Percentiles rank a stretch among this genome's conserved stretches.
These are phyloP conservation scores for Dryomyza anilis DNA, from an alignment of 2,888 invertebrate genomes.

Conservation along the genomic window DNA sequence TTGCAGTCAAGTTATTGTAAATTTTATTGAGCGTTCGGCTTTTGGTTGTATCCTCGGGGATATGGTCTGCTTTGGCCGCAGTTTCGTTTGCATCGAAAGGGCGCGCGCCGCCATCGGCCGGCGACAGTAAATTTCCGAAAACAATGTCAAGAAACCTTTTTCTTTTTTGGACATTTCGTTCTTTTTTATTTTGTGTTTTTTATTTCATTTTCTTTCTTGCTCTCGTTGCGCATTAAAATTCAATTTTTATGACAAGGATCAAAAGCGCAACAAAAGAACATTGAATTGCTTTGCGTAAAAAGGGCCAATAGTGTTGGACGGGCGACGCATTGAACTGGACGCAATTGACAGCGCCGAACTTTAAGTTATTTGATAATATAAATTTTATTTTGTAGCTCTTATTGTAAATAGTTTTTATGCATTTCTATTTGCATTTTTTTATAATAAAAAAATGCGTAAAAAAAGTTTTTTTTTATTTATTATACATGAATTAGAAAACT, in stretches of 20 bases:
- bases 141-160: constrained; percentile 1
- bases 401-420: not conserved
- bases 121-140: constrained; percentile 8
- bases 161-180: too few species aligned
- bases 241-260: not conserved
- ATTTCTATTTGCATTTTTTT: not conserved
- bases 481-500: too few species aligned
- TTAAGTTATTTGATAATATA: too few species aligned
- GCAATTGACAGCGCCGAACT: not conserved
- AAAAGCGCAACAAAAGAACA: constrained; percentile 8
- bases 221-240: not conserved
- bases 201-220: too few species aligned
- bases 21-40: constrained; percentile 8
- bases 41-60: too few species aligned
- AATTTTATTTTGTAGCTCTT: too few species aligned
- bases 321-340: not conserved
- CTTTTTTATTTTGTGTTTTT: too few species aligned
- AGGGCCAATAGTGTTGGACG: not conserved
- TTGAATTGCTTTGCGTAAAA: not conserved
- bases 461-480: too few species aligned
- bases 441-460: too few species aligned
- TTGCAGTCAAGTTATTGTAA: not conserved
- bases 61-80: too few species aligned
- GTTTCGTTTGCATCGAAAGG: too few species aligned
- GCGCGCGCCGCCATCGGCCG: too few species aligned